Conservation (phyloP, 2,888 invertebrate species). For the Cinara cedri region DNA sequence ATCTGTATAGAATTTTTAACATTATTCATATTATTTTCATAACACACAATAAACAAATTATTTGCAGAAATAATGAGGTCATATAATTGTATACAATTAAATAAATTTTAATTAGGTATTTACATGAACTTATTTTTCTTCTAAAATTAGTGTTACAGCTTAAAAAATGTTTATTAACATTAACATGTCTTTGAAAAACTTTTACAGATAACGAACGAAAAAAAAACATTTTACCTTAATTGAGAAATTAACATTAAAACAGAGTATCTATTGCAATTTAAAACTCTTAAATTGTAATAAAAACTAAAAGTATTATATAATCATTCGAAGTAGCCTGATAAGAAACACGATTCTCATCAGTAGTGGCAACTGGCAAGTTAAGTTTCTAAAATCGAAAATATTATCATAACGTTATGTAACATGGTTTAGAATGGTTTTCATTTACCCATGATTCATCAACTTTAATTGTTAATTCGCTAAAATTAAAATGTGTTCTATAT, state of each 20-base stretch:
- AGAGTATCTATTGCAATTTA: too few species aligned
- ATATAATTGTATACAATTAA: too few species aligned
- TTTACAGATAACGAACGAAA: slow-evolving; percentile 4
- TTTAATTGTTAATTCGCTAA: not conserved
- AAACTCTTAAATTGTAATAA: not conserved
- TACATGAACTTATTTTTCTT: slow-evolving; percentile 36
- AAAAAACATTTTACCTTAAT: slow-evolving; percentile 15
- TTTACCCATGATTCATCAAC: not conserved
- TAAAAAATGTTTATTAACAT: not conserved
- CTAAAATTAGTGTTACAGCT: not conserved
- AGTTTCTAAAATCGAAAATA: not conserved
- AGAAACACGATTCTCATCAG: slow-evolving; percentile 22
- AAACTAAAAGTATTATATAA: not conserved
- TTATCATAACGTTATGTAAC: slow-evolving; percentile 3
- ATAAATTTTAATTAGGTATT: not conserved
- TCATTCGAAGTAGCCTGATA: slow-evolving; percentile 17
- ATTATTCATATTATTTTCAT: too few species aligned
- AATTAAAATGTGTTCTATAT: slow-evolving; percentile 66
- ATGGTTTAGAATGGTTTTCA: slow-evolving; percentile 24
- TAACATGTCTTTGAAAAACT: slow-evolving; percentile 8
- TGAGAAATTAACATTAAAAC: too few species aligned
- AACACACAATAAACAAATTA: too few species aligned
- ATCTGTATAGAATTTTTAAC: too few species aligned
- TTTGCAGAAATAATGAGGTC: too few species aligned
- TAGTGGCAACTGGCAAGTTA: slow-evolving; percentile 2